Base-by-base conservation (phyloP, 2,888 invertebrate genomes). In the Pachliopta kotzebuea region DNA sequence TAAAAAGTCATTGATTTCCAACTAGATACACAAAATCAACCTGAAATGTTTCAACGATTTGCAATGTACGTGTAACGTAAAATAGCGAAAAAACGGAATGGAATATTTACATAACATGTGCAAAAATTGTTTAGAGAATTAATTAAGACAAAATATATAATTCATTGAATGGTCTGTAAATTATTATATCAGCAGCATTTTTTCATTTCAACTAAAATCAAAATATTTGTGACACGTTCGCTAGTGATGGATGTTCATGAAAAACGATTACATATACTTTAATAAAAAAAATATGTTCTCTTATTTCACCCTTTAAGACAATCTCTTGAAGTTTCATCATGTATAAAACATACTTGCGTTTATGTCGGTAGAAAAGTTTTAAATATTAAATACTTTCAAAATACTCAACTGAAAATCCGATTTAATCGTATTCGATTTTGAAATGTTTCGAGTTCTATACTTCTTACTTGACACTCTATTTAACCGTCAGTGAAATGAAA, bases 101-200 rank as follows among this genome's bases (percentile, higher is more conserved):
- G 50, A 52, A 58, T 45, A 23, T 37, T 24, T 50, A 49, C n/a
- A 56, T 31, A 20, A 26, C 31, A 18, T 29, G 21, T 49, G 17
- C 9, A 20, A 26, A 49, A 54, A 55, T n/a, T 54, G n/a, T n/a
- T 59, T 26, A 58, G 29, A 20, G 17, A 61, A 56, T 55, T 26
- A 17, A 24, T 11, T 21, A 26, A 55, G 24, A 11, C 2, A 26
- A 55, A 18, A 50, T 23, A 24, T 20, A 54, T 23, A 56, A 45
- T 49, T 56, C 31, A 56, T 62, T 69, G 69, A 55, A 49, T 49
- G 18, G 24, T 63, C 42, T 4, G n/a, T 62, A 42, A 52, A 57
- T 24, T 55, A 55, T 17, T 20, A 26, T 42, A 57, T 56, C 57
- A 1, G 9, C 8, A 37, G 56, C 50, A 57, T 56, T 62, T 31